These are phyloP conservation scores for Echinarachnius parma DNA, from an alignment of 53 echinoderm and acorn worm species.

Conservation along the genomic window DNA sequence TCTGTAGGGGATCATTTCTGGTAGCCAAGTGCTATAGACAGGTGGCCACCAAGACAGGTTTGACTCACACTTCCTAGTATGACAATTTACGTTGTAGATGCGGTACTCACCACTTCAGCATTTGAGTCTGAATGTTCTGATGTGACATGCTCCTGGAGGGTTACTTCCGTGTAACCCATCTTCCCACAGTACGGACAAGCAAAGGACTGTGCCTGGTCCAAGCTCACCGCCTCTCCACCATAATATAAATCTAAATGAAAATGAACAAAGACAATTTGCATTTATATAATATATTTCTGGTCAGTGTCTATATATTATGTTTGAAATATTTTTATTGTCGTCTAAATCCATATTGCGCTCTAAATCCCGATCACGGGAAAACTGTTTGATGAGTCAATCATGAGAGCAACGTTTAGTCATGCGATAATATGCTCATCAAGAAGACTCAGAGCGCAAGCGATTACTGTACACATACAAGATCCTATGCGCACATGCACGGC, in stretches of 20 bases:
- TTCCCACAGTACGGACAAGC: conserved; percentile 99
- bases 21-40: too few species aligned
- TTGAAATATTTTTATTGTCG: background rate
- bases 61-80: background rate
- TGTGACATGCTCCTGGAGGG: conserved; percentile 95
- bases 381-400: too few species aligned
- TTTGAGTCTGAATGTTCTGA: conserved; percentile 97
- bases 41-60: too few species aligned
- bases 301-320: too few species aligned
- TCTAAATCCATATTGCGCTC: background rate
- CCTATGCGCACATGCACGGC: too few species aligned
- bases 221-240: conserved; percentile 93
- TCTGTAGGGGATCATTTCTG: too few species aligned
- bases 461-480: too few species aligned
- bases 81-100: background rate
- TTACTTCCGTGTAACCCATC: conserved; percentile 94
- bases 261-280: conserved; percentile 1
- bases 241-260: conserved; percentile 87
- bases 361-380: too few species aligned
- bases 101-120: conserved; percentile 91
- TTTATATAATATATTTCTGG: too few species aligned
- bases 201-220: conserved; percentile 98
- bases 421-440: too few species aligned
- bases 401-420: too few species aligned
- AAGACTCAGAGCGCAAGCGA: too few species aligned